phyloP scores from a whole-genome alignment of 2,797 vertebrate species.

The Phalanger gymnotis region DNA sequence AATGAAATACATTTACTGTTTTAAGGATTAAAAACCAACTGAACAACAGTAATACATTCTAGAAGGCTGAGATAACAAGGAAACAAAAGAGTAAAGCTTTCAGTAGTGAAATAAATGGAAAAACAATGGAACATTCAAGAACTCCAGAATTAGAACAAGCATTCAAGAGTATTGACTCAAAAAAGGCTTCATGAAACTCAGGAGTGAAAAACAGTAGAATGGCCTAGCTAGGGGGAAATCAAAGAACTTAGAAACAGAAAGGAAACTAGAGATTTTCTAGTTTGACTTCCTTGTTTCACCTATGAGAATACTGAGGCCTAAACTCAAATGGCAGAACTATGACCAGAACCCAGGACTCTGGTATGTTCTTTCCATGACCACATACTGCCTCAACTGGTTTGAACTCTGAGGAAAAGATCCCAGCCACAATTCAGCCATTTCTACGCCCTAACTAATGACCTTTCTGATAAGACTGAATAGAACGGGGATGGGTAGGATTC shows the following conservation, averaged over 20 bases:
- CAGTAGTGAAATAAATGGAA: conserved; percentile 23
- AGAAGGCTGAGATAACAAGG: conserved; percentile 47
- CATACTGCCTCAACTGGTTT: neutral
- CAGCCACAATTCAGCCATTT: neutral
- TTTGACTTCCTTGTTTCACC: neutral
- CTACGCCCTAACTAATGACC: neutral
- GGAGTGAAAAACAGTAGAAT: neutral
- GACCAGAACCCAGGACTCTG: neutral
- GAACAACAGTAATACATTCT: conserved; percentile 48
- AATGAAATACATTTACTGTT: conserved; percentile 33
- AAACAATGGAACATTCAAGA: conserved; percentile 5
- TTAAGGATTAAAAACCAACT: neutral
- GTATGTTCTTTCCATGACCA: neutral
- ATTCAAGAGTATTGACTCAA: neutral
- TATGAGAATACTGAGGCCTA: neutral
- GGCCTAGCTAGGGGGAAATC: neutral
- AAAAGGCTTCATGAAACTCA: neutral
- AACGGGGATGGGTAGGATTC: neutral
- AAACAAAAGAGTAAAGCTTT: conserved; percentile 16
- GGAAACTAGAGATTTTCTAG: neutral
- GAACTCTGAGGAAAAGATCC: neutral
- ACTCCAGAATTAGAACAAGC: conserved; percentile 22
- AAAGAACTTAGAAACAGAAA: neutral
- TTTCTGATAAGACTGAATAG: neutral
- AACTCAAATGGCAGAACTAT: neutral